Percentiles rank a stretch among this genome's conserved stretches.
These are phyloP conservation scores for Gasterosteus nipponicus DNA, from an alignment of 2,113 vertebrate species.

Conservation along the genomic window DNA sequence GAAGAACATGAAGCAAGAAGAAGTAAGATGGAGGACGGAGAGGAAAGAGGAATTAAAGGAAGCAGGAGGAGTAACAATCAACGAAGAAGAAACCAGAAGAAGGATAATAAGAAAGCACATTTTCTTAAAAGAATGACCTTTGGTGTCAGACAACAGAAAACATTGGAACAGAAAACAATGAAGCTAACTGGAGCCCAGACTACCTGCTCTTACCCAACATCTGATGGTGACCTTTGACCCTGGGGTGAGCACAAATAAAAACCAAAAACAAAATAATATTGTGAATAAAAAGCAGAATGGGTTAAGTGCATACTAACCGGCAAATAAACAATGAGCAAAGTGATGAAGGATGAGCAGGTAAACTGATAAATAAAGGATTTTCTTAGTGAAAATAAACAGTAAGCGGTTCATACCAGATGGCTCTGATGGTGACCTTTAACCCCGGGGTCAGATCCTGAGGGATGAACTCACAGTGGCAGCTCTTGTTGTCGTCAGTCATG, in stretches of 20 bases:
- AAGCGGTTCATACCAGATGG: conserved; percentile 88
- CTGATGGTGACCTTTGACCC: conserved; percentile 73
- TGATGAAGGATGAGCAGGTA: conserved; percentile 33
- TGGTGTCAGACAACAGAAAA: conserved; percentile 41
- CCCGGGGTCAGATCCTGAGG: conserved; percentile 93
- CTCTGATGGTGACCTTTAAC: conserved; percentile 96
- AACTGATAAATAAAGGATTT: neutral
- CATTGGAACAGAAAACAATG: conserved; percentile 47
- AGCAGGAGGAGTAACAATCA: too few species aligned
- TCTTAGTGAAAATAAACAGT: neutral
- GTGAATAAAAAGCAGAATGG: conserved; percentile 68
- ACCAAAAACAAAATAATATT: conserved; percentile 42
- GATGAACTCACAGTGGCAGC: conserved; percentile 96
- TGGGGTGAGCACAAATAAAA: conserved; percentile 73
- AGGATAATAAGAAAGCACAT: neutral
- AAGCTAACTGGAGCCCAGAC: conserved; percentile 54
- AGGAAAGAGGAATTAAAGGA: too few species aligned
- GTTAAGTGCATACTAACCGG: conserved; percentile 37
- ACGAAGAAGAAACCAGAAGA: neutral
- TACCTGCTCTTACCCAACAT: conserved; percentile 73
- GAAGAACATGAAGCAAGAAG: too few species aligned
- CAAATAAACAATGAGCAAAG: conserved; percentile 61
- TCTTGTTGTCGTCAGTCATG: conserved; percentile 93
- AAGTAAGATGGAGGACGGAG: too few species aligned
- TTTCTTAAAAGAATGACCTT: neutral